Percentiles rank a stretch among this genome's conserved stretches.
These are phyloP conservation scores for Gambusia affinis DNA, from an alignment of 2,113 vertebrate genomes.

Conservation along the genomic window DNA sequence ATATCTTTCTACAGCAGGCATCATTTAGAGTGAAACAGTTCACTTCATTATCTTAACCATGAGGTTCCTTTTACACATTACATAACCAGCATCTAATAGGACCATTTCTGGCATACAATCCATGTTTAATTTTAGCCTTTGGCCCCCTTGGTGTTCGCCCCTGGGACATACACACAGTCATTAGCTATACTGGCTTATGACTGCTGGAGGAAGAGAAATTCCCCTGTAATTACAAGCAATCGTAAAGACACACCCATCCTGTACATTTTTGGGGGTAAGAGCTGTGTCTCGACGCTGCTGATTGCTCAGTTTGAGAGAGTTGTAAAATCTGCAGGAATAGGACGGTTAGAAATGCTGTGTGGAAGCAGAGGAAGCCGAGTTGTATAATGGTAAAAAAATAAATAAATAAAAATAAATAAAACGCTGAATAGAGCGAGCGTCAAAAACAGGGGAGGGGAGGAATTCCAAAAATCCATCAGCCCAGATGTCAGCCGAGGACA, in stretches of 20 bases:
- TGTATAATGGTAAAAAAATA: slow-evolving; percentile 12
- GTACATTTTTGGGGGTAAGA: slow-evolving; percentile 23
- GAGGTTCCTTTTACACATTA: slow-evolving; percentile 49
- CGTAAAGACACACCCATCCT: slow-evolving; percentile 18
- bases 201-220: slow-evolving; percentile 33
- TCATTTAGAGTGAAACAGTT: slow-evolving; percentile 14
- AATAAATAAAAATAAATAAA: slow-evolving; percentile 22
- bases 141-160: slow-evolving; percentile 26
- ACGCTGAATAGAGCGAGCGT: slow-evolving; percentile 16
- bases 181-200: slow-evolving; percentile 45
- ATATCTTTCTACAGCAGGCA: neutral
- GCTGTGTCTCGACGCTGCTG: slow-evolving; percentile 2
- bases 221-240: slow-evolving; percentile 60
- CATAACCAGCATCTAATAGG: slow-evolving; percentile 40
- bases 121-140: slow-evolving; percentile 66
- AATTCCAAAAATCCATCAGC: slow-evolving; percentile 62
- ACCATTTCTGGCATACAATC: slow-evolving; percentile 50
- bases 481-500: slow-evolving; percentile 34
- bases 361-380: slow-evolving; percentile 14
- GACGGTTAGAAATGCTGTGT: slow-evolving; percentile 36
- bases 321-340: slow-evolving; percentile 15
- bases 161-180: slow-evolving; percentile 29
- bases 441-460: slow-evolving; percentile 51
- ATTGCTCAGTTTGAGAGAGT: neutral
- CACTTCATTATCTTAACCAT: slow-evolving; percentile 28